Evolutionary conservation across 2,797 vertebrate species (phyloP).

Genomic region (Helostoma temminkii): DNA sequence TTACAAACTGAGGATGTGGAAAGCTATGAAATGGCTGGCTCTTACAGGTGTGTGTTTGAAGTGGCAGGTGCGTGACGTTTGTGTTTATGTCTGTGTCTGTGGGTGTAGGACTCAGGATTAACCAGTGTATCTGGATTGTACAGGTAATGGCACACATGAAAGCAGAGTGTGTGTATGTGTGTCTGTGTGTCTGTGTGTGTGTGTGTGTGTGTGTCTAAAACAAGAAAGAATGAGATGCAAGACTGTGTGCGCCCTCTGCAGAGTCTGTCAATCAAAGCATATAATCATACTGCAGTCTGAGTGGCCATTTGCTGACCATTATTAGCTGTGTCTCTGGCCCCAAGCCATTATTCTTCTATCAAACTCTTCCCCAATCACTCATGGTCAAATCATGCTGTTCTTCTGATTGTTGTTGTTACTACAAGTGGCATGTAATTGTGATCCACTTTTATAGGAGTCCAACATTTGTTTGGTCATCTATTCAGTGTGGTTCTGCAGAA

Average conservation of each 20-base stretch:
- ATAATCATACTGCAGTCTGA: conserved; percentile 18
- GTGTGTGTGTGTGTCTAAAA: conserved; percentile 32
- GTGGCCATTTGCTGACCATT: conserved; percentile 29
- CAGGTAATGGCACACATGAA: neutral
- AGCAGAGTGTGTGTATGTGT: conserved; percentile 18
- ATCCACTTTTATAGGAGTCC: neutral
- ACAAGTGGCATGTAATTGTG: conserved; percentile 6
- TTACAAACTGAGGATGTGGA: conserved; percentile 58
- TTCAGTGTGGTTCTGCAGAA: neutral
- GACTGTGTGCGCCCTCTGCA: conserved; percentile 19
- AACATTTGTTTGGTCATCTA: neutral
- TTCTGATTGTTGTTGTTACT: conserved; percentile 21
- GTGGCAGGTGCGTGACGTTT: conserved; percentile 5
- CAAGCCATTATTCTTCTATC: conserved; percentile 33
- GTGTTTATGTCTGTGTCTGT: neutral
- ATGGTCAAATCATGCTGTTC: conserved; percentile 2
- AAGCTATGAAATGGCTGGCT: conserved; percentile 47
- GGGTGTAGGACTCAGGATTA: conserved; percentile 1
- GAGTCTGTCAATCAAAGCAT: conserved; percentile 46
- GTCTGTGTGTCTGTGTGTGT: conserved; percentile 14
- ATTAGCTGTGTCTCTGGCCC: conserved; percentile 15
- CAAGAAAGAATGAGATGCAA: conserved; percentile 34
- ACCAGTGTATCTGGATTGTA: conserved; percentile 3
- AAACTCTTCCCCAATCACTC: conserved; percentile 18
- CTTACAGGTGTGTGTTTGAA: conserved; percentile 61